Percentiles rank a stretch among this genome's conserved stretches.
These are phyloP conservation scores for Cremastobaeus sp. DNA, from an alignment of 2,888 invertebrate species.

Conservation along the genomic window DNA sequence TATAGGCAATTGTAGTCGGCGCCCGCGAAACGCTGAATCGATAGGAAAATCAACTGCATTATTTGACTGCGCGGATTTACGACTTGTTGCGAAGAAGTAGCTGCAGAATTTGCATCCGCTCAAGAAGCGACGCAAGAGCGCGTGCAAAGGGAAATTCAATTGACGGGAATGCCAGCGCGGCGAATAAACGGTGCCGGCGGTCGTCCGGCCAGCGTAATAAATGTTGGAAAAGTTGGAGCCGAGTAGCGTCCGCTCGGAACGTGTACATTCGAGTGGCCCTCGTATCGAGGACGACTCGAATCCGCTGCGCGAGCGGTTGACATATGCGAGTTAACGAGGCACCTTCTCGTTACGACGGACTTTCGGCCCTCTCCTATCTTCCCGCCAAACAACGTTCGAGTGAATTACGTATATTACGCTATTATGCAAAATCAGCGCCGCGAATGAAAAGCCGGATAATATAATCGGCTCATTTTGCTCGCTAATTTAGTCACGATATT, in stretches of 20 bases:
- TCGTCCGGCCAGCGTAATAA: conserved; percentile 18
- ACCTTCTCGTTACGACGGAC: conserved; percentile 13
- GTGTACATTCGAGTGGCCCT: conserved; percentile 2
- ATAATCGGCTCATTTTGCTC: conserved; percentile 26
- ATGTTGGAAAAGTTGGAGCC: conserved; percentile 22
- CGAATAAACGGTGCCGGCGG: conserved; percentile 6
- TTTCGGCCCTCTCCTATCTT: conserved; percentile 10
- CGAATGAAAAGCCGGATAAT: conserved; percentile 19
- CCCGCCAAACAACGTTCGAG: conserved; percentile 20
- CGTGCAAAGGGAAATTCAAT: conserved; percentile 21
- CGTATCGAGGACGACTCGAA: conserved; percentile 15
- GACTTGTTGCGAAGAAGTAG: too few relatives aligned
- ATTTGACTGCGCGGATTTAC: too few relatives aligned
- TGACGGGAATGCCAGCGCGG: conserved; percentile 11
- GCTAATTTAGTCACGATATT: conserved; percentile 27
- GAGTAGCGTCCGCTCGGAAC: background rate
- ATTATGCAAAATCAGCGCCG: conserved; percentile 27
- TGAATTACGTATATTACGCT: conserved; percentile 13
- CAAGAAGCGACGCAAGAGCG: too few relatives aligned
- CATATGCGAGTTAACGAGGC: conserved; percentile 32
- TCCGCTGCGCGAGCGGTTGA: conserved; percentile 4
- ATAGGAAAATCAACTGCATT: conserved; percentile 4
- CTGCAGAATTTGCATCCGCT: conserved; percentile 5
- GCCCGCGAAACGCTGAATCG: conserved; percentile 3
- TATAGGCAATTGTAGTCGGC: too few relatives aligned